phyloP scores from a whole-genome alignment of 2,888 invertebrate genomes.

The Trachelus troglodyta region DNA sequence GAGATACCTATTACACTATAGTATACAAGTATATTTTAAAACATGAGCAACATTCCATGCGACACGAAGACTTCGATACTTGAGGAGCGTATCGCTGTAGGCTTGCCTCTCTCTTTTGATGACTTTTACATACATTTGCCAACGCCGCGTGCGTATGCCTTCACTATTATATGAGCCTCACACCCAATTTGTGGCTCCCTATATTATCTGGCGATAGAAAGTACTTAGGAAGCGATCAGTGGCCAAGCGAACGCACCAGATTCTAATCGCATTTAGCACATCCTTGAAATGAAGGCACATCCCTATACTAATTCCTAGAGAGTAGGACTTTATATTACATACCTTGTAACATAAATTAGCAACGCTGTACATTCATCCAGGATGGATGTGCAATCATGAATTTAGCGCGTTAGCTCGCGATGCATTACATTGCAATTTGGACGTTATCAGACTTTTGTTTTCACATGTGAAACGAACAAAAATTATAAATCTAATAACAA shows the following conservation, averaged over 20 bases:
- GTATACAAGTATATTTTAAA: neutral
- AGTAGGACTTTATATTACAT: neutral
- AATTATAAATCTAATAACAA: neutral
- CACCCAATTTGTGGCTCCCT: neutral
- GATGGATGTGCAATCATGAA: neutral
- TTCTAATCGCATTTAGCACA: neutral
- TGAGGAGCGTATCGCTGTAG: neutral
- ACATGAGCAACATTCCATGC: neutral
- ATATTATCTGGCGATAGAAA: conserved; percentile 16
- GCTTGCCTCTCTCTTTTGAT: conserved; percentile 4
- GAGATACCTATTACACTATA: neutral
- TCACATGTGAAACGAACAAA: neutral
- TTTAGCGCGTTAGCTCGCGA: neutral
- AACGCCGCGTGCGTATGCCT: conserved; percentile 15
- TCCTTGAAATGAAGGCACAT: neutral
- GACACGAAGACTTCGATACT: neutral
- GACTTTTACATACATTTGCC: conserved; percentile 13
- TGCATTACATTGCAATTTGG: neutral
- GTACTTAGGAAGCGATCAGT: conserved; percentile 13
- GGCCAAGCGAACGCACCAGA: neutral
- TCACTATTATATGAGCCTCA: neutral
- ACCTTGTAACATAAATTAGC: neutral
- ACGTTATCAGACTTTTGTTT: neutral
- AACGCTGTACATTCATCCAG: neutral
- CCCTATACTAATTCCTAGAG: neutral